Evolutionary conservation across 1,140 invertebrate genomes (phyloP).

Genomic region (Cyphomyrmex costatus): DNA sequence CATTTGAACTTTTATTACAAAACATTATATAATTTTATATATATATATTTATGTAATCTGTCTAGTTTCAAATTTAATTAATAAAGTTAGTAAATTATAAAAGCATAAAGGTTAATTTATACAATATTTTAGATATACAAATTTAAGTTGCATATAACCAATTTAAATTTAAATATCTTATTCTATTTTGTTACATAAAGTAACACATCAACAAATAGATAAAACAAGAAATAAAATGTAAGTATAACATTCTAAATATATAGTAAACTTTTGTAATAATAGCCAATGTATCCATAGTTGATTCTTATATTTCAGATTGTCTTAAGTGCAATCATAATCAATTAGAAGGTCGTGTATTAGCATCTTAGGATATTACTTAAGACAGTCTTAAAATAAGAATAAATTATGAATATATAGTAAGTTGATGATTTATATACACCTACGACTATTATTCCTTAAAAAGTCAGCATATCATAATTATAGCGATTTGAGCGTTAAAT

Average conservation of each 20-base stretch:
- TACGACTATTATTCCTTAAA: not conserved
- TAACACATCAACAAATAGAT: not conserved
- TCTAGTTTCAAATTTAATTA: not conserved
- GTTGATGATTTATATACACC: not conserved
- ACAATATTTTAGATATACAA: not conserved
- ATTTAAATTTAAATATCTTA: not conserved
- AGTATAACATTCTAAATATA: not conserved
- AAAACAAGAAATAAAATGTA: not conserved
- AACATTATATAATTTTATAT: not conserved
- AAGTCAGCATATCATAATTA: not conserved
- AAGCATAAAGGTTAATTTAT: not conserved
- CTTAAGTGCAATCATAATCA: no score
- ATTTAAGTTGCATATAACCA: not conserved
- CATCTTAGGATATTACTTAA: no score
- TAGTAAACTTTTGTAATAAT: not conserved
- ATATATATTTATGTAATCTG: not conserved
- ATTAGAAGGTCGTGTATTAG: no score
- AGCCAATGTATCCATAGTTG: not conserved
- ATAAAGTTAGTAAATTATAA: not conserved
- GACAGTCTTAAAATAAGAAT: no score
- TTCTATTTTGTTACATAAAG: not conserved
- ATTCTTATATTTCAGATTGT: no score
- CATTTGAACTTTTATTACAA: not conserved
- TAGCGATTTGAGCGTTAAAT: not conserved
- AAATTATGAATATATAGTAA: no score